phyloP scores from a whole-genome alignment of 1,140 invertebrate genomes.

The Polyergus mexicanus region DNA sequence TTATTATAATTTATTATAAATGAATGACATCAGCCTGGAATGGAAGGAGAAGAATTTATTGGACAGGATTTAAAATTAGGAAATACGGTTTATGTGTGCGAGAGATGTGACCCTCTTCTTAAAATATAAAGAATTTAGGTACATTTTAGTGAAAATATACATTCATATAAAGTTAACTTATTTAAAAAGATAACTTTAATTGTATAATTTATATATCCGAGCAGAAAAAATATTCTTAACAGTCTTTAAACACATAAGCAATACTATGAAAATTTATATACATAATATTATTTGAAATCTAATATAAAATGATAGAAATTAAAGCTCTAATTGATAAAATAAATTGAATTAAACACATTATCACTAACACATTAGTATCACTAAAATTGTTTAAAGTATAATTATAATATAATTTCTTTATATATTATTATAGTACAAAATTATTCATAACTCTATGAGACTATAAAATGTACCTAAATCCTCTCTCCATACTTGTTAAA shows the following conservation, averaged over 20 bases:
- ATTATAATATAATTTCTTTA: neutral
- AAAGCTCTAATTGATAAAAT: neutral
- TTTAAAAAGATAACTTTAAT: conserved; percentile 19
- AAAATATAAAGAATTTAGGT: conserved; percentile 58
- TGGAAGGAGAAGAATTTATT: conserved; percentile 59
- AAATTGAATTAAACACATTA: neutral
- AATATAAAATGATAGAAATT: neutral
- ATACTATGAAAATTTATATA: neutral
- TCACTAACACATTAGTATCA: conserved; percentile 13
- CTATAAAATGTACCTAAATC: conserved; percentile 59
- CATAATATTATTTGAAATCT: neutral
- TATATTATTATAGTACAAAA: conserved; percentile 9
- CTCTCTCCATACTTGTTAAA: conserved; percentile 50
- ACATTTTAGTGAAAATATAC: neutral
- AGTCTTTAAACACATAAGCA: neutral
- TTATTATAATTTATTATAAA: conserved; percentile 54
- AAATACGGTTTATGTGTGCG: neutral
- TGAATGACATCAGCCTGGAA: conserved; percentile 42
- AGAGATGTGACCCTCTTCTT: conserved; percentile 2
- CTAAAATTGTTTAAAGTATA: neutral
- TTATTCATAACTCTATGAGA: neutral
- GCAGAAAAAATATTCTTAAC: conserved; percentile 1
- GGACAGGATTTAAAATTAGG: conserved; percentile 34
- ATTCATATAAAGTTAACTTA: neutral
- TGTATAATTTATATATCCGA: neutral